These are phyloP conservation scores for Capreolus pygargus DNA, from an alignment of 2,113 vertebrate genomes.

Conservation along the genomic window DNA sequence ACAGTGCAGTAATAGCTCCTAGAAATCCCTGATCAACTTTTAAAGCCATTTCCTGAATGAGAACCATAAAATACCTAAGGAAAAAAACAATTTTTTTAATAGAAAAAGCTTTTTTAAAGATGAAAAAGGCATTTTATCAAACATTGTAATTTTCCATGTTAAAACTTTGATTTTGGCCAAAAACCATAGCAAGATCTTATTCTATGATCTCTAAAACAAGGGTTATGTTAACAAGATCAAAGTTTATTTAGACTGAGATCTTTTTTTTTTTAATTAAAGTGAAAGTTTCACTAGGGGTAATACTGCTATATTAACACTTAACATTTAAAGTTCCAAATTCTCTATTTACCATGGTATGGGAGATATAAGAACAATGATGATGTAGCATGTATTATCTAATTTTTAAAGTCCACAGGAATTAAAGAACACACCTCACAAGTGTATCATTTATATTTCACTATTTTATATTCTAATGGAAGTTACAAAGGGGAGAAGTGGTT, in stretches of 20 bases:
- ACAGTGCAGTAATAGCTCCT: constrained; percentile 85
- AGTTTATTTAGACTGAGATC: background rate
- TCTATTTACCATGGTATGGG: background rate
- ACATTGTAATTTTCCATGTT: background rate
- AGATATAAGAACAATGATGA: background rate
- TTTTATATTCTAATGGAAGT: background rate
- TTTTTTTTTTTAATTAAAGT: background rate
- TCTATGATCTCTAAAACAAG: background rate
- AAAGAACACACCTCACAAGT: background rate
- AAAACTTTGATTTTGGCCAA: background rate
- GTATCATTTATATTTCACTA: background rate
- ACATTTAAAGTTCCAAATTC: background rate
- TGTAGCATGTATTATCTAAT: accelerated
- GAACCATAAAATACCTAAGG: constrained; percentile 97
- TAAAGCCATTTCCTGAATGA: constrained; percentile 98
- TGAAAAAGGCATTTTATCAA: background rate
- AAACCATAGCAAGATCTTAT: background rate
- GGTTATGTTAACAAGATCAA: background rate
- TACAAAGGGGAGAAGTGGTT: constrained; percentile 6
- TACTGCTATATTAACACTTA: background rate
- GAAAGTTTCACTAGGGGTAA: background rate
- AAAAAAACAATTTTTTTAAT: background rate
- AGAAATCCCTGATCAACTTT: constrained; percentile 97
- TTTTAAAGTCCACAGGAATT: background rate
- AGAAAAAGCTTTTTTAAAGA: background rate